These are phyloP conservation scores for Zonitis immaculata DNA, from an alignment of 2,888 invertebrate species.

Conservation along the genomic window DNA sequence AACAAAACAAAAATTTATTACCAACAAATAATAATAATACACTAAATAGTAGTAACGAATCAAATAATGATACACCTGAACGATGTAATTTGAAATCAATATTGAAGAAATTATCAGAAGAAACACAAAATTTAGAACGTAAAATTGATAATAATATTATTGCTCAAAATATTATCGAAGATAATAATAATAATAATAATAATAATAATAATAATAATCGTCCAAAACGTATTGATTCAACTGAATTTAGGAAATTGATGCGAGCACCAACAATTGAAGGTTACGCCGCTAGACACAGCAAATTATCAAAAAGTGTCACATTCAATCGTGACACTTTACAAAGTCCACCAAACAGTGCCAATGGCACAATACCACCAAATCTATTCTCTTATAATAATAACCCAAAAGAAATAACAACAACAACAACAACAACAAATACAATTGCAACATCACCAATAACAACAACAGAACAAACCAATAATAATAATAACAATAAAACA, in stretches of 20 bases:
- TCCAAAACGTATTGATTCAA: slow-evolving; percentile 46
- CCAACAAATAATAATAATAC: slow-evolving; percentile 11
- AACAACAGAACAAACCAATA: slow-evolving; percentile 56
- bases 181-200: neutral
- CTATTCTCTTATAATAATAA: neutral
- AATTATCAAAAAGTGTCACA: slow-evolving; percentile 83
- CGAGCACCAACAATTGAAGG: slow-evolving; percentile 83
- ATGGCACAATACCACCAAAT: slow-evolving; percentile 5
- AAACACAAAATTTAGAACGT: slow-evolving; percentile 47
- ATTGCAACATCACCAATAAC: slow-evolving; percentile 44
- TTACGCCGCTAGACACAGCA: slow-evolving; percentile 82
- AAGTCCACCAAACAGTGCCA: slow-evolving; percentile 62
- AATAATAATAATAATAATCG: no score
- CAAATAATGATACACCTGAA: slow-evolving; percentile 74
- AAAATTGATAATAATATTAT: slow-evolving; percentile 6
- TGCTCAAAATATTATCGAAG: no score
- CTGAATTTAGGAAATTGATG: slow-evolving; percentile 65
- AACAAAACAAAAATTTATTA: neutral
- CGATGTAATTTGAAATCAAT: slow-evolving; percentile 79
- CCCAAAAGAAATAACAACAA: neutral
- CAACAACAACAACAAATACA: slow-evolving; percentile 27
- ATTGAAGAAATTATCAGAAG: slow-evolving; percentile 75
- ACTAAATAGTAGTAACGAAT: slow-evolving; percentile 54
- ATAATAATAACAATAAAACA: slow-evolving; percentile 36
- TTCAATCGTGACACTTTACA: slow-evolving; percentile 81